Percentiles rank a stretch among this genome's conserved stretches.
These are phyloP conservation scores for Eriosoma lanigerum DNA, from an alignment of 1,140 invertebrate species.

Conservation along the genomic window DNA sequence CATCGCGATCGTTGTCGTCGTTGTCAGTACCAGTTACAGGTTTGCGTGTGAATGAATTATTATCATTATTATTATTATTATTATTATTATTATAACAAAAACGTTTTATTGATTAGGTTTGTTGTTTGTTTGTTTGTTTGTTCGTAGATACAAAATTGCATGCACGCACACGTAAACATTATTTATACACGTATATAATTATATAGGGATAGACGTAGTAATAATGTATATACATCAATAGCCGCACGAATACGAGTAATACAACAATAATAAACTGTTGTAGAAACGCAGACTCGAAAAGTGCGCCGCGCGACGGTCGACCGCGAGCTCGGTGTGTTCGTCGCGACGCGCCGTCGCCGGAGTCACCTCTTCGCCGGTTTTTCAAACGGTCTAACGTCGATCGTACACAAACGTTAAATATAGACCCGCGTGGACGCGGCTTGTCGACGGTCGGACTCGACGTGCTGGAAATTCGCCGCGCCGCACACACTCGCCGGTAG, in stretches of 20 bases:
- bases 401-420: slow-evolving; percentile 4
- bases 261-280: too few species aligned
- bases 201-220: not conserved
- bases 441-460: not conserved
- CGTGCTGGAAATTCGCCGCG: not conserved
- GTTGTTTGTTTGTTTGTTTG: not conserved
- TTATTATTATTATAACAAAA: not conserved
- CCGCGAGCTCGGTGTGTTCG: not conserved
- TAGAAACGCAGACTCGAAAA: too few species aligned
- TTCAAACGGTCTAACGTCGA: not conserved
- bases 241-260: too few species aligned
- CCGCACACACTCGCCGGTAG: slow-evolving; percentile 55
- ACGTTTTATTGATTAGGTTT: slow-evolving; percentile 11
- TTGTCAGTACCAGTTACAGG: slow-evolving; percentile 48
- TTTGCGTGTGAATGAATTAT: slow-evolving; percentile 4
- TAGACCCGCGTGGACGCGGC: not conserved
- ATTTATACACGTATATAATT: too few species aligned
- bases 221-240: too few species aligned
- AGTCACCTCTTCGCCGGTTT: not conserved
- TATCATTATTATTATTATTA: not conserved
- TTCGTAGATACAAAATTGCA: not conserved
- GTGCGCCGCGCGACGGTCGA: too few species aligned
- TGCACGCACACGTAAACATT: not conserved
- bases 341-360: not conserved
- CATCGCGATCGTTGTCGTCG: not conserved